These are phyloP conservation scores for Puntigrus tetrazona DNA, from an alignment of 2,113 vertebrate species.

Conservation along the genomic window DNA sequence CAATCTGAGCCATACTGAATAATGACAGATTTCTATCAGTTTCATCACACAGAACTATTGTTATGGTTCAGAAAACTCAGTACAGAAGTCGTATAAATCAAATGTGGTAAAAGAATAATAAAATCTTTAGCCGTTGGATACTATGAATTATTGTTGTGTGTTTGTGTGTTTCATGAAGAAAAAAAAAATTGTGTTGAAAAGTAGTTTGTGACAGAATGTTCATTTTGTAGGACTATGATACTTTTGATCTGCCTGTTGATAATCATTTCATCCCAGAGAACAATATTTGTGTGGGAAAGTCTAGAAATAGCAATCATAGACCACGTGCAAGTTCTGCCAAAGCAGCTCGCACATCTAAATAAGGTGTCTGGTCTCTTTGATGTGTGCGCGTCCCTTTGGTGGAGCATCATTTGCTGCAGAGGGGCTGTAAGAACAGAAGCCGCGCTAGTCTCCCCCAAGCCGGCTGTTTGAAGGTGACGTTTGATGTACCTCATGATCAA, in stretches of 20 bases:
- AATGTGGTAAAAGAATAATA: no score
- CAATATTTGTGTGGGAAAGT: conserved; percentile 14
- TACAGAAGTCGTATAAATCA: no score
- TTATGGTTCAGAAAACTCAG: background rate
- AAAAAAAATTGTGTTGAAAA: background rate
- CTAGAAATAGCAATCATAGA: conserved; percentile 13
- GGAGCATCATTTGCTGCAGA: conserved; percentile 55
- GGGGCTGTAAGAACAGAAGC: conserved; percentile 63
- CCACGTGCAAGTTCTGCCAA: conserved; percentile 53
- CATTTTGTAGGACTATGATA: background rate
- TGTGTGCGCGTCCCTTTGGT: conserved; percentile 65
- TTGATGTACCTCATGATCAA: conserved; percentile 58
- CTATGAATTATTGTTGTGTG: background rate
- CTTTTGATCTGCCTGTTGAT: background rate
- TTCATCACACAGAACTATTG: background rate
- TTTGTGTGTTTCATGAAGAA: background rate
- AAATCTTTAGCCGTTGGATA: background rate
- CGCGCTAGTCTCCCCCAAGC: conserved; percentile 65
- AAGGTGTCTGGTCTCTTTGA: conserved; percentile 62
- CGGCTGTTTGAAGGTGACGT: conserved; percentile 56
- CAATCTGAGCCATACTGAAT: background rate
- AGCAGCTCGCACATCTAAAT: conserved; percentile 54
- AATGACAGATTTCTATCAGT: background rate
- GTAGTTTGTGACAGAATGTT: background rate
- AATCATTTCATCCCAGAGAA: background rate